phyloP scores from a whole-genome alignment of 2,113 vertebrate species.

The Macroglossus sobrinus region DNA sequence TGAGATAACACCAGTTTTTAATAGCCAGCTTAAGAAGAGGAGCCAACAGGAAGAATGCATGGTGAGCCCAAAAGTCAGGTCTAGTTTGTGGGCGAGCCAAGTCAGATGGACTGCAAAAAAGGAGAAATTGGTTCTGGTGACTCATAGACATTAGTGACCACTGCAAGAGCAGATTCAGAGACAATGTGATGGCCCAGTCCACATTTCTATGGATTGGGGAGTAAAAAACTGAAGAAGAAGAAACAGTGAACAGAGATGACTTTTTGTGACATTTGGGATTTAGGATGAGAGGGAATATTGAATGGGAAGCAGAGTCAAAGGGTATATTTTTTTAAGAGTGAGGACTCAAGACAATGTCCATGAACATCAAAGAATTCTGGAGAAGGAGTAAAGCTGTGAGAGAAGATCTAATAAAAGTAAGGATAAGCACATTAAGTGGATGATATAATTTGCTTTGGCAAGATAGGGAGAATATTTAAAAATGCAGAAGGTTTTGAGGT shows the following conservation, averaged over 20 bases:
- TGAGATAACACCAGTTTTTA: background rate
- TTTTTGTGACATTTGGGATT: background rate
- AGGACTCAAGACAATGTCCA: background rate
- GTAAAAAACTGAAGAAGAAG: background rate
- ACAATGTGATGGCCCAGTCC: background rate
- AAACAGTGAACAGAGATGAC: background rate
- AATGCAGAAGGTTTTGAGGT: background rate
- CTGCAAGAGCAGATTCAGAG: background rate
- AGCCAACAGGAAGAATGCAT: background rate
- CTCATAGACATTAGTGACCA: background rate
- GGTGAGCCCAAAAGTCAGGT: background rate
- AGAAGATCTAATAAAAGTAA: background rate
- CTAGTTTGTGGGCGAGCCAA: background rate
- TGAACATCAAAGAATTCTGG: background rate
- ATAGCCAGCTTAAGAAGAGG: background rate
- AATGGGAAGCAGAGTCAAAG: background rate
- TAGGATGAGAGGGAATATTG: background rate
- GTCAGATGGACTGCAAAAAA: background rate
- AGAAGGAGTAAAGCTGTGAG: background rate
- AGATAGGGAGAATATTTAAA: background rate
- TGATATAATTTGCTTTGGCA: background rate
- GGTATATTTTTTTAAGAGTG: background rate
- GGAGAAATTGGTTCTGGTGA: background rate
- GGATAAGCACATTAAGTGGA: background rate
- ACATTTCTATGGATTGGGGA: background rate